Base-by-base conservation (phyloP, 37 sponge, comb jelly and placozoan species). In the Agelas oroides region DNA sequence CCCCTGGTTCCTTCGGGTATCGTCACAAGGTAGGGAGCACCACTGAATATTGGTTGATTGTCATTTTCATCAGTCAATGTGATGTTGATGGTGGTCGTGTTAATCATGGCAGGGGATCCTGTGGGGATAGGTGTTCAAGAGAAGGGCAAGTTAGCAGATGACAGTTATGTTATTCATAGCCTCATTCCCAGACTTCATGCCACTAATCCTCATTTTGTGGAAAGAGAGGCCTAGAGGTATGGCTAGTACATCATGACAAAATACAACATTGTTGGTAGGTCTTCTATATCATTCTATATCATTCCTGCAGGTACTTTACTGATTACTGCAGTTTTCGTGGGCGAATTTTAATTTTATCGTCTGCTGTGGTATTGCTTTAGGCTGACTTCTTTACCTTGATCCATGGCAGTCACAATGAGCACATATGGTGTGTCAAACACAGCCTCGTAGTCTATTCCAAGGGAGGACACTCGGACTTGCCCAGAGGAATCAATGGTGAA, bases 61-160 rank as follows among this genome's bases (percentile, higher is more conserved):
- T 88, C 89, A 59, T 88, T 88, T 38, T 69, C 38, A 53, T 88
- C 89, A n/a, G 64, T 76, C 14, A 88, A 78, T 1, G 76, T 82
- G 24, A 88, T 73, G 53, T 21, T 70, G 5, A 88, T 30, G 27
- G 35, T 64, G 16, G 39, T 38, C 0, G 55, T 25, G 11, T 40
- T 28, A 14, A 59, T 31, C 54, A 56, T 53, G 30, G 36, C 14
- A 13, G 80, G 67, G 32, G 16, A 13, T 1, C 80, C 80, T 79
- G 34, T n/a, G 8, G 12, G 24, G 33, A n/a, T n/a, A 63, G n/a
- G 46, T 8, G 46, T 46, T 3, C 46, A 46, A 8, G 67, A 79
- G 23, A 79, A 52, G 53, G 80, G 38, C 6, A 46, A 46, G 46
- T 12, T 46, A 8, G 46, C n/a, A n/a, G n/a, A n/a, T n/a, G n/a